Evolutionary conservation across 2,888 invertebrate species (phyloP).

Genomic region (Trisateles emortualis): DNA sequence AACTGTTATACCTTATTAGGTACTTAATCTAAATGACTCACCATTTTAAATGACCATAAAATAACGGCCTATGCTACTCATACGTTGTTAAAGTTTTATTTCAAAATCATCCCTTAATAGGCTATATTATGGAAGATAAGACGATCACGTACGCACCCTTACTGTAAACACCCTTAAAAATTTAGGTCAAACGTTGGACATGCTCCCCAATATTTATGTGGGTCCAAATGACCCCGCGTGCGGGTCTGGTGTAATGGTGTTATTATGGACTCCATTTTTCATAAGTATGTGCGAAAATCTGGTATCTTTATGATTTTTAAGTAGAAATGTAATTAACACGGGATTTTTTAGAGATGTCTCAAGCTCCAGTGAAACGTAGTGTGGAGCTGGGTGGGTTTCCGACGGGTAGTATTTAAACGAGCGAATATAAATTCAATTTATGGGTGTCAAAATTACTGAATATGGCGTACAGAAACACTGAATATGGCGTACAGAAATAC

Average conservation of each 20-base stretch:
- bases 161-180: constrained; percentile 24
- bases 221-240: constrained; percentile 35
- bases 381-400: no score
- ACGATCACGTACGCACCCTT: constrained; percentile 6
- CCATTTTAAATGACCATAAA: not conserved
- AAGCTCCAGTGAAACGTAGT: no score
- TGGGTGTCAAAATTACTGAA: no score
- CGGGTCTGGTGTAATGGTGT: constrained; percentile 21
- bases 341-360: no score
- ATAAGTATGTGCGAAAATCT: constrained; percentile 19
- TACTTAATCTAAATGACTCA: not conserved
- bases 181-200: constrained; percentile 46
- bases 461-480: no score
- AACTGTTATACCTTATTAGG: no score
- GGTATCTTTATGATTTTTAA: not conserved
- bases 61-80: not conserved
- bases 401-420: no score
- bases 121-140: constrained; percentile 1
- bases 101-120: not conserved
- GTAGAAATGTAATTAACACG: no score
- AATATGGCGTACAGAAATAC: no score
- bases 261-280: constrained; percentile 34
- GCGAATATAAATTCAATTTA: no score
- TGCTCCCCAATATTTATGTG: constrained; percentile 42
- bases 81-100: not conserved